A percentile compares a stretch with the other conserved stretches of the same genome.
These are phyloP conservation scores for Strigamia transsilvanica DNA, from an alignment of 2,888 invertebrate species.

Conservation along the genomic window DNA sequence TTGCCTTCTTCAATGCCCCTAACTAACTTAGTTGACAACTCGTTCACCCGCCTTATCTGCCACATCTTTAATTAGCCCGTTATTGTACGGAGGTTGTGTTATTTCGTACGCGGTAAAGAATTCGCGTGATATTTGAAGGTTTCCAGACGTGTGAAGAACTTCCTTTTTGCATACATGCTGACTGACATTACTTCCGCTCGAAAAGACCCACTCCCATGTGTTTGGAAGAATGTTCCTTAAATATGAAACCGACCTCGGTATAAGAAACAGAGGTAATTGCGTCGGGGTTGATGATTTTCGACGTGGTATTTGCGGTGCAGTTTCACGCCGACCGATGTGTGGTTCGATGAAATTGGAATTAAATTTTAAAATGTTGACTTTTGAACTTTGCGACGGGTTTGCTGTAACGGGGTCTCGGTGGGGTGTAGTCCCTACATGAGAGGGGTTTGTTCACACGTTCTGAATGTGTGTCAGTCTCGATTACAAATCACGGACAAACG, in stretches of 20 bases:
- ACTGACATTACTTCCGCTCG: conserved; percentile 39
- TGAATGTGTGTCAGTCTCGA: conserved; percentile 34
- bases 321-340: not conserved
- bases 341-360: not conserved
- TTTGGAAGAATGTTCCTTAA: conserved; percentile 33
- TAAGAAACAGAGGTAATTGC: not conserved
- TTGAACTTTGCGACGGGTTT: not conserved
- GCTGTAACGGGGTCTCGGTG: not conserved
- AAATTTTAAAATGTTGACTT: not conserved
- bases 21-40: conserved; percentile 4
- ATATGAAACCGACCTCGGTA: conserved; percentile 2
- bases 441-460: conserved; percentile 41
- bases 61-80: conserved; percentile 23
- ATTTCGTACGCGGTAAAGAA: not conserved
- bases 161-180: conserved; percentile 11
- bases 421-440: conserved; percentile 11
- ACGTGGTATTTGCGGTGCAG: not conserved
- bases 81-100: conserved; percentile 9
- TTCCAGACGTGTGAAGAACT: conserved; percentile 1
- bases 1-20: conserved; percentile 3
- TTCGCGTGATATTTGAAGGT: conserved; percentile 11
- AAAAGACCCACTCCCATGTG: conserved; percentile 31
- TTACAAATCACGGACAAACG: conserved; percentile 39
- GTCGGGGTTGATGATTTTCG: not conserved
- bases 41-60: not conserved